Evolutionary conservation across 2,797 vertebrate species (phyloP).

Genomic region (Channallabes apus): DNA sequence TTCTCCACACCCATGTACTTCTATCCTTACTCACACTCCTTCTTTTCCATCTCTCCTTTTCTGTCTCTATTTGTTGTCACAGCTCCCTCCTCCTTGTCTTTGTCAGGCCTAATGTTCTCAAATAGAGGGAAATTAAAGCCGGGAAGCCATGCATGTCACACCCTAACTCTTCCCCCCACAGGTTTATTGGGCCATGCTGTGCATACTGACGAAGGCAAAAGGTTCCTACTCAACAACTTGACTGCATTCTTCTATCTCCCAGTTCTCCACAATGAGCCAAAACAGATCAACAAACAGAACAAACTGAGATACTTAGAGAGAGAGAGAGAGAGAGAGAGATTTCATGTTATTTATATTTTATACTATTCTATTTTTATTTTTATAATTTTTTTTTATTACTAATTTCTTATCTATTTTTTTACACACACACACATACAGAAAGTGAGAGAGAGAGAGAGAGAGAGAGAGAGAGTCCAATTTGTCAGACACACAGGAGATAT

Average conservation of each 20-base stretch:
- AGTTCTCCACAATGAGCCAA: slow-evolving; percentile 71
- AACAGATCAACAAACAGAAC: slow-evolving; percentile 57
- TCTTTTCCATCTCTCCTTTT: slow-evolving; percentile 31
- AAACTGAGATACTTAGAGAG: slow-evolving; percentile 65
- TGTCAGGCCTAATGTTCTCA: slow-evolving; percentile 78
- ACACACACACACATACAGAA: no score
- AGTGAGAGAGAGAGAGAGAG: slow-evolving; percentile 5
- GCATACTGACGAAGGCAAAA: slow-evolving; percentile 75
- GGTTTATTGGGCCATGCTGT: slow-evolving; percentile 77
- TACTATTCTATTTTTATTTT: no score
- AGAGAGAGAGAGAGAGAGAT: slow-evolving; percentile 12
- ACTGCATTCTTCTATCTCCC: slow-evolving; percentile 72
- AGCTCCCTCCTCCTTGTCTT: slow-evolving; percentile 65
- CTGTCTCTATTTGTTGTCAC: slow-evolving; percentile 49
- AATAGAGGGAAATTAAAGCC: slow-evolving; percentile 84
- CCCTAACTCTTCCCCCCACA: slow-evolving; percentile 63
- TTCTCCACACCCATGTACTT: neutral
- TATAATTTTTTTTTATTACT: no score
- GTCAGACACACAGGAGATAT: slow-evolving; percentile 1
- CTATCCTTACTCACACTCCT: slow-evolving; percentile 6
- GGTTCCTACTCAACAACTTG: slow-evolving; percentile 71
- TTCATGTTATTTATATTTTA: no score
- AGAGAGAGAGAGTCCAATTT: neutral
- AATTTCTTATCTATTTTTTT: neutral
- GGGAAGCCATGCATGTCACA: slow-evolving; percentile 73